A percentile compares a stretch with the other conserved stretches of the same genome.
phyloP scores from a whole-genome alignment of 2,797 vertebrate genomes.

The Synaphobranchus kaupii region DNA sequence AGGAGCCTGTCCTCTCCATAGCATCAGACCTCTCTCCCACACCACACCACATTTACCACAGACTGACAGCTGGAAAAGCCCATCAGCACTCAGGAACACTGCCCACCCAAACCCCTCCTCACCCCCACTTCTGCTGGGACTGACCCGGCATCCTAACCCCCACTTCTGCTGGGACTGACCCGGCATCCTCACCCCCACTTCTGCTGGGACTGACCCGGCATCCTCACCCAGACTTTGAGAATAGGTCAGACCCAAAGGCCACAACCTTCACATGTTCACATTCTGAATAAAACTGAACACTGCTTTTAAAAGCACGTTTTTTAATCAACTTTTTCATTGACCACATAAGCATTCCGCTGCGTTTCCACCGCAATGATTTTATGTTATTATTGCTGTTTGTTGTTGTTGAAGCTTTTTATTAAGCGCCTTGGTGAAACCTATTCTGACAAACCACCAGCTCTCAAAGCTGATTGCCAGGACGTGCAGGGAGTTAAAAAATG shows the following conservation, averaged over 20 bases:
- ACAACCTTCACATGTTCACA: background rate
- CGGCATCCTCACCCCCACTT: too few species aligned
- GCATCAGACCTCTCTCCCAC: background rate
- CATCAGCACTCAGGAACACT: conserved; percentile 20
- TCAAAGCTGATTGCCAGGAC: conserved; percentile 74
- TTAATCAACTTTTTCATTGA: conserved; percentile 70
- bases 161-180: too few species aligned
- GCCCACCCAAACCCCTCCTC: background rate
- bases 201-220: background rate
- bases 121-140: background rate
- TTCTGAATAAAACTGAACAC: background rate
- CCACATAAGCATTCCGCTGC: conserved; percentile 69
- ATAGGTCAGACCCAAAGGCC: background rate
- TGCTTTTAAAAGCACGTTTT: conserved; percentile 25
- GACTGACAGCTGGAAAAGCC: conserved; percentile 24
- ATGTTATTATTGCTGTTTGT: conserved; percentile 49
- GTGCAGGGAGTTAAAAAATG: conserved; percentile 74
- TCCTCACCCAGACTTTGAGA: too few species aligned
- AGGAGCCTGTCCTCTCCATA: background rate
- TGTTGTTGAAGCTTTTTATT: conserved; percentile 56
- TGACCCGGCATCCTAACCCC: too few species aligned
- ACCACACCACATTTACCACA: conserved; percentile 49
- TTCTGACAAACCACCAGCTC: conserved; percentile 68
- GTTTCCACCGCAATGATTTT: conserved; percentile 48
- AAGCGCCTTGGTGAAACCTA: conserved; percentile 70